Evolutionary conservation across 2,797 vertebrate genomes (phyloP), one percentile per base, ranked within the genome.

Genomic region (Oophaga sylvatica): DNA sequence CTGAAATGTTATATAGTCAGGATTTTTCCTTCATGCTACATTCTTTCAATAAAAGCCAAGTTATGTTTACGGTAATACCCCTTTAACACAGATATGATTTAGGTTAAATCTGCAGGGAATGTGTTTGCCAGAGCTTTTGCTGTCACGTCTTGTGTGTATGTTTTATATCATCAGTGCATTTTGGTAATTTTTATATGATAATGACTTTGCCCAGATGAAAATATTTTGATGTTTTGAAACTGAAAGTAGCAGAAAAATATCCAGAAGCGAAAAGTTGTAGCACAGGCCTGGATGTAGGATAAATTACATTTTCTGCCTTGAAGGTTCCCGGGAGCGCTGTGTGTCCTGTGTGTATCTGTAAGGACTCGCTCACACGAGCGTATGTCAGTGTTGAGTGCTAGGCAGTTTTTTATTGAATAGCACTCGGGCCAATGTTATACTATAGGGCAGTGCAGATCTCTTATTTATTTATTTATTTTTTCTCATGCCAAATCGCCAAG

Each of bases 121-220:
- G 71, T 48, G 22, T 53, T 53, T n/a, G 19, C 45, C 20, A 26
- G 75, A 26, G 22, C 11, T 77, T 77, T 53, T 13, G 20, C 45
- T 75, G 41, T 75, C 71, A 53, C n/a, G 41, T 45, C 17, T 76
- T 41, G 17, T 53, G 71, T 53, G 45, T 11, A 5, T 71, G 45
- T 56, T 26, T 9, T 53, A 15, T 81, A 16, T 65, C 35, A 81
- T 65, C 26, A 17, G n/a, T 65, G 60, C 41, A 65, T 48, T 77
- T 77, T 77, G 15, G 45, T 77, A n/a, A 77, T 77, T 26, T 83
- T 83, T 6, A 31, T 71, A 68, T 70, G 65, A 22, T 68, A 53
- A 82, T 83, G 41, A 68, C 67, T 83, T 83, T 57, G n/a, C 81
- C 81, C 67, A 56, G 67, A 6, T 59, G 81, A 57, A 71, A 83